Base-by-base conservation (phyloP, 1,140 invertebrate species). In the Diuraphis noxia region DNA sequence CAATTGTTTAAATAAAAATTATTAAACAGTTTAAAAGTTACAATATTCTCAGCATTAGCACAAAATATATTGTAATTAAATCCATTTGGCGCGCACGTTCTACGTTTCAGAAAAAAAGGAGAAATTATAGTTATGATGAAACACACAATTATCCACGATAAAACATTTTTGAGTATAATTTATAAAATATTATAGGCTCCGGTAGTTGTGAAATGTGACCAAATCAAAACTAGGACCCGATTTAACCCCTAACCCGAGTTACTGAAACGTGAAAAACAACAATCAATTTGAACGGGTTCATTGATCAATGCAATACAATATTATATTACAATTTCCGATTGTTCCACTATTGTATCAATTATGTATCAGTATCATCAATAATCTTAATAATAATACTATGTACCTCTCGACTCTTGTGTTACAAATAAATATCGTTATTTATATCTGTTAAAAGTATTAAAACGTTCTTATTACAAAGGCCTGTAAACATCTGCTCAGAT, bases 41-140 rank as follows among this genome's bases (percentile, higher is more conserved):
- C 46, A 72, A 72, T 72, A 72, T n/a, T 72, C 30, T 5, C 13
- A 72, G 13, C 4, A 72, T 72, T n/a, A n/a, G 30, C 56, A 13
- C 30, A 72, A 10, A 41, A 41, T 41, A 41, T 41, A 41, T 84
- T 84, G 40, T 43, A n/a, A n/a, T 84, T 84, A 84, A 84, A 84
- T 46, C 6, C 30, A n/a, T 84, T 43, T 84, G 30, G 82, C 30
- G 40, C 82, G 82, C 82, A 84, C 82, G 82, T 84, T 84, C 82
- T 84, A n/a, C 8, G 41, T 84, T 84, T n/a, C 30, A n/a, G 82
- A 84, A 43, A 21, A 43, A 23, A 43, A 43, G 13, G 41, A 43
- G 82, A 84, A 84, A 84, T 84, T 43, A n/a, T n/a, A 34, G 40
- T n/a, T 43, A 41, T 43, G 41, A 43, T 43, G 41, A 84, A 84